Conservation (phyloP, 2,797 vertebrate genomes). For the Xiphophorus birchmanni region DNA sequence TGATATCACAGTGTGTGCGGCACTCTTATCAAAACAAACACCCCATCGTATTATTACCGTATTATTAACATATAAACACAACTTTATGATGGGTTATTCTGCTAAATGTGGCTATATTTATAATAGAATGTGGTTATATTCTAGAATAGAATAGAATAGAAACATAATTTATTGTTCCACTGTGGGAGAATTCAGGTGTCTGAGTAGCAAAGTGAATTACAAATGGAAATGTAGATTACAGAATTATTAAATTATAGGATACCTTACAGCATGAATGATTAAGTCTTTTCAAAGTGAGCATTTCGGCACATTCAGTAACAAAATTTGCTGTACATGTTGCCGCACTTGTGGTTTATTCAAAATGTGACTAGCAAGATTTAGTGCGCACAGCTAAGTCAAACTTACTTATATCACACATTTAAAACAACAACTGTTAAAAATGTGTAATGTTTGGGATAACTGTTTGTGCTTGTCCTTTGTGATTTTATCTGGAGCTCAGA, state of each 20-base stretch:
- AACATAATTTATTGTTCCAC: background rate
- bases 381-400: background rate
- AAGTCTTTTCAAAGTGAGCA: background rate
- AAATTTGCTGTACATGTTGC: background rate
- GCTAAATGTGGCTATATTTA: background rate
- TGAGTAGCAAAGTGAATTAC: background rate
- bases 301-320: background rate
- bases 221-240: background rate
- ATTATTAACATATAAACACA: slow-evolving; percentile 27
- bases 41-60: slow-evolving; percentile 8
- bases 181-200: background rate
- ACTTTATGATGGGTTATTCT: slow-evolving; percentile 11
- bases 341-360: background rate
- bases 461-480: background rate
- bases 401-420: too few species aligned
- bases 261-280: background rate
- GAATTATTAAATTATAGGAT: background rate
- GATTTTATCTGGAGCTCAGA: background rate
- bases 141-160: background rate
- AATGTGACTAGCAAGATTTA: background rate
- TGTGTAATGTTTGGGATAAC: too few species aligned
- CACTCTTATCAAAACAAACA: slow-evolving; percentile 26
- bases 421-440: too few species aligned
- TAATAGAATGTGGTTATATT: background rate
- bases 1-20: slow-evolving; percentile 12